phyloP scores from a whole-genome alignment of 2,797 vertebrate species.

The Dendrocincla fuliginosa region DNA sequence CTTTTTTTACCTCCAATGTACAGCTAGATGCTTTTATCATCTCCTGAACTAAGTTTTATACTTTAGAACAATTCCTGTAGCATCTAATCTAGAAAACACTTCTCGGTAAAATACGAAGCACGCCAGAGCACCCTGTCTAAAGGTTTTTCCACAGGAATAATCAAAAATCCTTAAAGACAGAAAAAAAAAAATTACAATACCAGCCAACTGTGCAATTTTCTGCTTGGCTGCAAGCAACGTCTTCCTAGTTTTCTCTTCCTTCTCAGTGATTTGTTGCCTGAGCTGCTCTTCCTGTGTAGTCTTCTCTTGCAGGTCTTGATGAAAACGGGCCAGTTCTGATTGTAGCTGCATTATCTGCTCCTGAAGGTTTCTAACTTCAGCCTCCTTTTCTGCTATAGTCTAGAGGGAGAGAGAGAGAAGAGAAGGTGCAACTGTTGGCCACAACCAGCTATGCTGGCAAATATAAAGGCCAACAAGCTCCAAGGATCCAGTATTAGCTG shows the following conservation, averaged over 20 bases:
- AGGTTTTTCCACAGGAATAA: background rate
- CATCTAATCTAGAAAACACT: background rate
- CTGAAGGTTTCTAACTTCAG: conserved; percentile 83
- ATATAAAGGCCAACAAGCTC: background rate
- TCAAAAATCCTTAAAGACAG: background rate
- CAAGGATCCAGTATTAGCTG: background rate
- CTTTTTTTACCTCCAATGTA: background rate
- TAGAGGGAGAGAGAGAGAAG: conserved; percentile 46
- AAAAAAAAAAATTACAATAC: conserved; percentile 66
- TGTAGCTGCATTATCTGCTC: conserved; percentile 87
- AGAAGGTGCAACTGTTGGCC: background rate
- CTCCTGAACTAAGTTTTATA: background rate
- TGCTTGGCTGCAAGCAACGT: conserved; percentile 89
- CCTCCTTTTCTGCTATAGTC: conserved; percentile 87
- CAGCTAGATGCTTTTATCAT: background rate
- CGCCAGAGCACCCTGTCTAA: background rate
- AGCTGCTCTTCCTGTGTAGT: conserved; percentile 86
- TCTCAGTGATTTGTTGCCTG: conserved; percentile 90
- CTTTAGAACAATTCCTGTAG: background rate
- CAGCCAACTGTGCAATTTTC: conserved; percentile 87
- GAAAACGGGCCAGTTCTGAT: conserved; percentile 83
- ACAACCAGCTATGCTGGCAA: background rate
- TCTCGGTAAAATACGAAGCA: background rate
- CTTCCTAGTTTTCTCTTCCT: conserved; percentile 95
- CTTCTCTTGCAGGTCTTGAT: conserved; percentile 92